phyloP scores from a whole-genome alignment of 2,888 invertebrate species.

The Watsonalla cultraria region DNA sequence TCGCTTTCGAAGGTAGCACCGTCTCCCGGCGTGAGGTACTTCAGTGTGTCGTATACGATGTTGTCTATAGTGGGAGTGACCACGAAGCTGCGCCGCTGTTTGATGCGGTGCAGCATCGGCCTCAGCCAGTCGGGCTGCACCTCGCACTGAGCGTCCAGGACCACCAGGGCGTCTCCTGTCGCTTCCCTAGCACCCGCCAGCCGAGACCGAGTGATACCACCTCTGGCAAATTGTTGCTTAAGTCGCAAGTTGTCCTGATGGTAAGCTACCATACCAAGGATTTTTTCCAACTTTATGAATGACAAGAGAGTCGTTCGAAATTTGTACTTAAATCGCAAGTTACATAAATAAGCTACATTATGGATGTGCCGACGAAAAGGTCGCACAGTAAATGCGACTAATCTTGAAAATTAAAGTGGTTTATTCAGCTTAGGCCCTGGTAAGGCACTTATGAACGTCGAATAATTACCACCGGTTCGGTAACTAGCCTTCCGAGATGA shows the following conservation, averaged over 20 bases:
- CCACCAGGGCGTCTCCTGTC: slow-evolving; percentile 87
- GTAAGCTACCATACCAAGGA: slow-evolving; percentile 71
- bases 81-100: slow-evolving; percentile 84
- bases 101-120: slow-evolving; percentile 86
- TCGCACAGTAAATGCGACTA: too few relatives aligned
- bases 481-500: too few relatives aligned
- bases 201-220: slow-evolving; percentile 90
- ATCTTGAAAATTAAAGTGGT: too few relatives aligned
- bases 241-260: slow-evolving; percentile 53
- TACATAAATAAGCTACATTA: too few relatives aligned
- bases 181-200: slow-evolving; percentile 92
- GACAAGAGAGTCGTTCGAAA: too few relatives aligned
- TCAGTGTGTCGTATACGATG: slow-evolving; percentile 87
- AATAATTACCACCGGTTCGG: too few relatives aligned
- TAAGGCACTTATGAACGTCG: too few relatives aligned
- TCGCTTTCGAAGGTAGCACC: not conserved
- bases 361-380: too few relatives aligned
- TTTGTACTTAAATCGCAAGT: too few relatives aligned
- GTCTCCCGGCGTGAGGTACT: not conserved
- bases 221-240: slow-evolving; percentile 64
- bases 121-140: slow-evolving; percentile 90
- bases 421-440: too few relatives aligned
- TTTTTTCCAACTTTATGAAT: too few relatives aligned
- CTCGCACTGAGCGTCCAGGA: slow-evolving; percentile 96
- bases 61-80: slow-evolving; percentile 97